Conservation (phyloP, 2,888 invertebrate species). For the Fissipunctia ypsillon region DNA sequence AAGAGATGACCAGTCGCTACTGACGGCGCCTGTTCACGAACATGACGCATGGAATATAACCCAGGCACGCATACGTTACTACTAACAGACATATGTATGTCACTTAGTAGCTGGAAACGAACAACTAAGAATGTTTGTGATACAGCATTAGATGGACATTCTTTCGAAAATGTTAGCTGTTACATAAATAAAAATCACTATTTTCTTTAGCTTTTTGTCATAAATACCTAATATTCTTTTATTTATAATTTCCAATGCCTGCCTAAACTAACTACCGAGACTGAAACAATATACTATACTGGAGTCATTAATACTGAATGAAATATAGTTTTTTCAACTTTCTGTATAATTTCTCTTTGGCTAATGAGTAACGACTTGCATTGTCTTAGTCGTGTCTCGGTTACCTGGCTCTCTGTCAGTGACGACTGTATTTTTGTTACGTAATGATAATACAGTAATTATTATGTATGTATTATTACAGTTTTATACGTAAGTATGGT, state of each 20-base stretch:
- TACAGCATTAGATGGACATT: neutral
- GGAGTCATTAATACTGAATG: slow-evolving; percentile 36
- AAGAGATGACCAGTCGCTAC: too few species aligned
- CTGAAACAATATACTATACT: slow-evolving; percentile 52
- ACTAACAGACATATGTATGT: too few species aligned
- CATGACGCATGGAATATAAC: too few species aligned
- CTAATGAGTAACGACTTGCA: slow-evolving; percentile 49
- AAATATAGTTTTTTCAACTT: slow-evolving; percentile 47
- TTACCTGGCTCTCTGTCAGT: slow-evolving; percentile 33
- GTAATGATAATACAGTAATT: slow-evolving; percentile 43
- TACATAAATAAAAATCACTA: slow-evolving; percentile 18
- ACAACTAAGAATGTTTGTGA: neutral
- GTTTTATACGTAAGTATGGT: slow-evolving; percentile 33
- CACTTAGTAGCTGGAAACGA: neutral
- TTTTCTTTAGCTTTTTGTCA: neutral
- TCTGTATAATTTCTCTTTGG: slow-evolving; percentile 58
- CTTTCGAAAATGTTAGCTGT: neutral
- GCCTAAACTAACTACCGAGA: slow-evolving; percentile 48
- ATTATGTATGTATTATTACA: slow-evolving; percentile 31
- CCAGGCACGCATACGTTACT: neutral
- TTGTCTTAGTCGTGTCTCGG: slow-evolving; percentile 48
- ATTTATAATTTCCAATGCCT: slow-evolving; percentile 21
- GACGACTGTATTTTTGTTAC: slow-evolving; percentile 45
- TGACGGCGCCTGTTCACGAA: too few species aligned
- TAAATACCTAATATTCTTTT: neutral